phyloP scores from a whole-genome alignment of 1,140 invertebrate genomes.

The Hyles vespertilio region DNA sequence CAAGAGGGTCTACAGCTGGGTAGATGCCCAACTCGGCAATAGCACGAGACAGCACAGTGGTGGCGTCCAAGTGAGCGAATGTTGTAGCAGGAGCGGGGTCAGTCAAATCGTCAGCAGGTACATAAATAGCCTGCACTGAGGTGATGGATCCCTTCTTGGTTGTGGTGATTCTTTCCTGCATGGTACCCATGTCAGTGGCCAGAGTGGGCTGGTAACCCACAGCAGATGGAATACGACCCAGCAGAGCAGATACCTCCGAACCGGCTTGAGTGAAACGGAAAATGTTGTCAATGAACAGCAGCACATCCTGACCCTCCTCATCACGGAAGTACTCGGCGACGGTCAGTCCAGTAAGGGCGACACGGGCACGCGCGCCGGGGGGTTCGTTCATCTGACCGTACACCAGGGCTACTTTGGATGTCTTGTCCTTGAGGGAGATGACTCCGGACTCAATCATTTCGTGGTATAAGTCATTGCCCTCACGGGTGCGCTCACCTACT shows the following conservation, averaged over 20 bases:
- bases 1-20: conserved; percentile 98
- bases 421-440: conserved; percentile 93
- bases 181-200: conserved; percentile 99
- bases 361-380: conserved; percentile 97
- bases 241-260: conserved; percentile 96
- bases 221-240: conserved; percentile 99
- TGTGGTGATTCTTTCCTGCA: conserved; percentile 99
- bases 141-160: conserved; percentile 99
- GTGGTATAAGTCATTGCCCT: conserved; percentile 99
- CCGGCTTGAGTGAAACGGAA: conserved; percentile 99
- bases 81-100: conserved; percentile 99
- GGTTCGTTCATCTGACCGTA: conserved; percentile 99
- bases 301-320: conserved; percentile 98
- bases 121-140: conserved; percentile 98
- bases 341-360: conserved; percentile 96
- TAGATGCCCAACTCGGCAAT: conserved; percentile 97
- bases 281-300: conserved; percentile 99
- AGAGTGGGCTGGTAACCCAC: conserved; percentile 99
- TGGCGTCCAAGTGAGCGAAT: conserved; percentile 99
- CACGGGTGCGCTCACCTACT: conserved; percentile 98
- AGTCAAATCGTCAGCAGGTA: conserved; percentile 99
- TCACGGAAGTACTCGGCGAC: conserved; percentile 99
- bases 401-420: conserved; percentile 90
- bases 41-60: conserved; percentile 97
- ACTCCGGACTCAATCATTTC: conserved; percentile 99